Evolutionary conservation across 2,113 vertebrate genomes (phyloP).

Genomic region (Xenopus borealis): DNA sequence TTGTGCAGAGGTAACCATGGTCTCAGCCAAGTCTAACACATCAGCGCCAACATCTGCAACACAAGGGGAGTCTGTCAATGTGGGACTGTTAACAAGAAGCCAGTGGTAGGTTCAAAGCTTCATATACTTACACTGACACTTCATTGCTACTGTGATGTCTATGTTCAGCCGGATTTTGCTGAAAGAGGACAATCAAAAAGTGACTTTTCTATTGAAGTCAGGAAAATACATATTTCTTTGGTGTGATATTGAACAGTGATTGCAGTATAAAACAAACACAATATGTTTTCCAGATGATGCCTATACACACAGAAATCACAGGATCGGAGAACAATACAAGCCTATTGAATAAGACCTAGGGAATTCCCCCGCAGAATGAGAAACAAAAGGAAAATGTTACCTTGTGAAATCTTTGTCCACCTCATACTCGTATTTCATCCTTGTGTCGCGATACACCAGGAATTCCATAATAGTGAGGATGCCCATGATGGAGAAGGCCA

Average conservation of each 20-base stretch:
- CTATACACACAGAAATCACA: too few species aligned
- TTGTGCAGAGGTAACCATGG: slow-evolving; percentile 89
- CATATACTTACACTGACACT: slow-evolving; percentile 89
- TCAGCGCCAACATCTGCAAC: slow-evolving; percentile 88
- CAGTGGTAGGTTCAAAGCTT: neutral
- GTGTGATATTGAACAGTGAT: too few species aligned
- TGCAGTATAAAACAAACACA: too few species aligned
- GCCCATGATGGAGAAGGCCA: slow-evolving; percentile 90
- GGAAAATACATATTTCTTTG: slow-evolving; percentile 15
- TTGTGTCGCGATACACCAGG: slow-evolving; percentile 90
- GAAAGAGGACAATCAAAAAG: slow-evolving; percentile 50
- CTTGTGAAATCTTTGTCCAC: slow-evolving; percentile 96
- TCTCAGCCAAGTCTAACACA: slow-evolving; percentile 94
- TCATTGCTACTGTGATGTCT: slow-evolving; percentile 98
- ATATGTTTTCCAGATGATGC: too few species aligned
- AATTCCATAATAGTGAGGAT: slow-evolving; percentile 90
- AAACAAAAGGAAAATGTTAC: slow-evolving; percentile 56
- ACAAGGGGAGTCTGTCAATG: neutral
- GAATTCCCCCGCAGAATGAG: too few species aligned
- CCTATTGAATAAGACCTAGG: too few species aligned
- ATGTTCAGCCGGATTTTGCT: slow-evolving; percentile 96
- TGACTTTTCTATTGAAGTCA: too few species aligned
- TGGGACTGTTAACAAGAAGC: neutral
- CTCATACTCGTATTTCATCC: slow-evolving; percentile 98
- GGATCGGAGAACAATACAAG: too few species aligned